phyloP scores from a whole-genome alignment of 1,140 invertebrate species.

The Saxidomus purpurata region DNA sequence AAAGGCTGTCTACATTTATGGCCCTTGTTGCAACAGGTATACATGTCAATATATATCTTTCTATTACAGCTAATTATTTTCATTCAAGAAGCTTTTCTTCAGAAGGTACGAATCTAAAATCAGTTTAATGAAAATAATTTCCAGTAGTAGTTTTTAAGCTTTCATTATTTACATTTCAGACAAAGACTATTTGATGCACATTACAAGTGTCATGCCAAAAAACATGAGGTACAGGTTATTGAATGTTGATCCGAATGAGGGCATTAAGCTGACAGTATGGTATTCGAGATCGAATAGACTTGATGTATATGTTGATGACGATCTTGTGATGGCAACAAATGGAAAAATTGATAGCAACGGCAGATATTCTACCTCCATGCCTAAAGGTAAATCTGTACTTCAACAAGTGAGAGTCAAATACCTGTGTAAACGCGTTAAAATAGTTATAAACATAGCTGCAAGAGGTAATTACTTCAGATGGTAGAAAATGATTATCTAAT shows the following conservation, averaged over 20 bases:
- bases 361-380: slow-evolving; percentile 1
- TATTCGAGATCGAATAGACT: slow-evolving; percentile 79
- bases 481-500: too few relatives aligned
- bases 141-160: too few relatives aligned
- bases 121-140: too few relatives aligned
- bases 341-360: slow-evolving; percentile 51
- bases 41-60: not conserved
- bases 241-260: slow-evolving; percentile 72
- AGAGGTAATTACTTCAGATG: too few relatives aligned
- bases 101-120: too few relatives aligned
- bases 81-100: too few relatives aligned
- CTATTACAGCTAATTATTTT: too few relatives aligned
- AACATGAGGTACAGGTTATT: slow-evolving; percentile 78
- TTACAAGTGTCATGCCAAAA: slow-evolving; percentile 80
- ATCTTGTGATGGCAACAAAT: slow-evolving; percentile 78
- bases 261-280: slow-evolving; percentile 77
- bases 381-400: slow-evolving; percentile 4
- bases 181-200: slow-evolving; percentile 74
- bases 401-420: too few relatives aligned
- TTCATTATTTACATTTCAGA: slow-evolving; percentile 75
- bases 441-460: too few relatives aligned
- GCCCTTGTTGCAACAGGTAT: slow-evolving; percentile 74
- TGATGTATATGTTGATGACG: slow-evolving; percentile 81
- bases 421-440: too few relatives aligned
- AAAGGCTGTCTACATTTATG: slow-evolving; percentile 83